A percentile compares a stretch with the other conserved stretches of the same genome.
Conservation (phyloP, 1,140 invertebrate genomes). For the Cotesia typhae region DNA sequence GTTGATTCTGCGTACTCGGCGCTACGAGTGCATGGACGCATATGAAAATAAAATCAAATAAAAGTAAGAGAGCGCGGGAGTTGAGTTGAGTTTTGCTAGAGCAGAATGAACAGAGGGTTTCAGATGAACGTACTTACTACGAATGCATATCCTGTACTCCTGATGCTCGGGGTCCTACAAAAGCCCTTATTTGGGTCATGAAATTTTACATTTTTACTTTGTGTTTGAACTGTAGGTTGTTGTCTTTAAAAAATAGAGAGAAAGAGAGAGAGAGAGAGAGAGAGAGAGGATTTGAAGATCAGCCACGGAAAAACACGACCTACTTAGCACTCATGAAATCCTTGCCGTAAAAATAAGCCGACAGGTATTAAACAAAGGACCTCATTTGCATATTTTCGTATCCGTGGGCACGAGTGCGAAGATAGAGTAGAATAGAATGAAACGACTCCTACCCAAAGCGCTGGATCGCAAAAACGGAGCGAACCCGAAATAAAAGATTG, state of each 20-base stretch:
- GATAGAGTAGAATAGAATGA: not conserved
- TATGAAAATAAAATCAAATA: no score
- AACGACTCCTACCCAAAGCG: not conserved
- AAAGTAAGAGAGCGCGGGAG: no score
- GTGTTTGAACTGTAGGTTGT: no score
- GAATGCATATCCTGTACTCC: constrained; percentile 55
- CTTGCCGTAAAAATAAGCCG: constrained; percentile 62
- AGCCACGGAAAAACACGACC: constrained; percentile 41
- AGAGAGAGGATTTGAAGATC: not conserved
- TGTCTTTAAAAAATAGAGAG: constrained; percentile 12
- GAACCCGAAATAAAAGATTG: not conserved
- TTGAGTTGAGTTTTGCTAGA: constrained; percentile 11
- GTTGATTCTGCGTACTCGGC: no score
- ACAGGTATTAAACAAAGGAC: constrained; percentile 65
- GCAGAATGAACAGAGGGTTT: constrained; percentile 20
- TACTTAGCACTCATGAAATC: constrained; percentile 50
- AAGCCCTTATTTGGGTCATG: constrained; percentile 66
- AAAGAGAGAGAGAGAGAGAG: no score
- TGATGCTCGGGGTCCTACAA: constrained; percentile 63
- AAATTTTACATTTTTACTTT: constrained; percentile 39
- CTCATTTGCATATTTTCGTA: constrained; percentile 61
- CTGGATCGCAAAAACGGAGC: not conserved
- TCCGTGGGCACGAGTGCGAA: not conserved
- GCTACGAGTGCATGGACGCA: no score
- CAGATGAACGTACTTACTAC: constrained; percentile 1